Conservation (phyloP, 2,797 vertebrate species). For the Parambassis ranga region DNA sequence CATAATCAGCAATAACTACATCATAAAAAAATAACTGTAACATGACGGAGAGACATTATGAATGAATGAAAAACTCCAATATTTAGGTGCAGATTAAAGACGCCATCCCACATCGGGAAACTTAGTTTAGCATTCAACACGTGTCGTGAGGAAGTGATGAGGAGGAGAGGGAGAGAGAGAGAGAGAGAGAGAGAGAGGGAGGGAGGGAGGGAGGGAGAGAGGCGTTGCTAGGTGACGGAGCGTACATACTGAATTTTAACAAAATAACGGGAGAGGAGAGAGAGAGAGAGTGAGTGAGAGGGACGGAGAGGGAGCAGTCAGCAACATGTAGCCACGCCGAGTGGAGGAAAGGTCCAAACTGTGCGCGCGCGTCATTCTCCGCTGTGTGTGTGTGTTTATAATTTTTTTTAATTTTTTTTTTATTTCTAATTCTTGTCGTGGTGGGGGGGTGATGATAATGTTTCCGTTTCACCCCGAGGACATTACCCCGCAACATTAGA, state of each 20-base stretch:
- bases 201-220: constrained; percentile 52
- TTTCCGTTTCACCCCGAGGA: constrained; percentile 55
- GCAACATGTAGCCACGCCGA: constrained; percentile 76
- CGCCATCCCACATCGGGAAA: constrained; percentile 55
- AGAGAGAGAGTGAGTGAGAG: constrained; percentile 65
- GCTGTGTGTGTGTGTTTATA: no score
- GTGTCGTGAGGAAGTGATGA: constrained; percentile 77
- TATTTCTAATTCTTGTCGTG: neutral
- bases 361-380: constrained; percentile 35
- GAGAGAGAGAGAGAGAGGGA: constrained; percentile 6
- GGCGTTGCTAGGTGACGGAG: constrained; percentile 82
- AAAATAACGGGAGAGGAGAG: constrained; percentile 71
- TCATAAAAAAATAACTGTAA: no score
- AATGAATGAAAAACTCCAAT: neutral
- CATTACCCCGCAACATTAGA: constrained; percentile 52
- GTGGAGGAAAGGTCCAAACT: constrained; percentile 73
- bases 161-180: constrained; percentile 35
- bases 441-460: constrained; percentile 27
- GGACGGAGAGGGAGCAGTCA: constrained; percentile 56
- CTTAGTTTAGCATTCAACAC: constrained; percentile 84
- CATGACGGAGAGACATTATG: neutral
- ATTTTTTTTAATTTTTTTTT: neutral
- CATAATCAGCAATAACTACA: no score
- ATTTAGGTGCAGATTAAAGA: neutral
- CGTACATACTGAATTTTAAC: constrained; percentile 86